Conservation (phyloP, 2,797 vertebrate genomes). For the Cossypha polioptera region DNA sequence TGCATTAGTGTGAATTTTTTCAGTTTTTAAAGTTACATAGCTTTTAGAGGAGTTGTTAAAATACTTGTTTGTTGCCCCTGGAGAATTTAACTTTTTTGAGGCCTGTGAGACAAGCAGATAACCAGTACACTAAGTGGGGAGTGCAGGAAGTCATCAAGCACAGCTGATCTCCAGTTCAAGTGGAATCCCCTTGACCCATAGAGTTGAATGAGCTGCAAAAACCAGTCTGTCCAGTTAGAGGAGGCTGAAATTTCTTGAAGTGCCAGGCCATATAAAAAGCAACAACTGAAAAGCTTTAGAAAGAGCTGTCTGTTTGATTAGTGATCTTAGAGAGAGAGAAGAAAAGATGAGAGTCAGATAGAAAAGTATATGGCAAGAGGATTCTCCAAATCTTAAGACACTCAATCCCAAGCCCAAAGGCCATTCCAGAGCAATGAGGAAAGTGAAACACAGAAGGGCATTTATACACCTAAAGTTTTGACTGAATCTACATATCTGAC, state of each 20-base stretch:
- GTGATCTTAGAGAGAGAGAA: background rate
- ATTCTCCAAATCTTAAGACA: background rate
- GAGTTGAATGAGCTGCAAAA: background rate
- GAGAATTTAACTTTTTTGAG: background rate
- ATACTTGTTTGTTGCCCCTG: background rate
- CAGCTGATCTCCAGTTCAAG: background rate
- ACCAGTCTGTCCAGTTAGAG: background rate
- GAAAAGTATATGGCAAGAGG: background rate
- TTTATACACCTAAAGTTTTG: background rate
- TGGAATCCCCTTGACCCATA: background rate
- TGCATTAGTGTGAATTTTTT: background rate
- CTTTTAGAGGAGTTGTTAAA: background rate
- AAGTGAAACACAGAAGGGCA: background rate
- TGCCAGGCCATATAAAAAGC: background rate
- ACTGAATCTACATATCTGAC: background rate
- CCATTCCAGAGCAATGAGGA: rapidly evolving
- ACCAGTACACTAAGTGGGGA: background rate
- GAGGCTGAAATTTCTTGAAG: background rate
- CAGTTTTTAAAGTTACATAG: background rate
- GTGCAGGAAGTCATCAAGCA: background rate
- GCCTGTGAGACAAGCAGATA: background rate
- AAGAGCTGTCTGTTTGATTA: background rate
- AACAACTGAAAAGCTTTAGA: background rate
- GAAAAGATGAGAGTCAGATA: background rate
- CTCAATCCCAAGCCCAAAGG: background rate